Base-by-base conservation (phyloP, 2,797 vertebrate genomes). In the Sebastes kiyomatsui region DNA sequence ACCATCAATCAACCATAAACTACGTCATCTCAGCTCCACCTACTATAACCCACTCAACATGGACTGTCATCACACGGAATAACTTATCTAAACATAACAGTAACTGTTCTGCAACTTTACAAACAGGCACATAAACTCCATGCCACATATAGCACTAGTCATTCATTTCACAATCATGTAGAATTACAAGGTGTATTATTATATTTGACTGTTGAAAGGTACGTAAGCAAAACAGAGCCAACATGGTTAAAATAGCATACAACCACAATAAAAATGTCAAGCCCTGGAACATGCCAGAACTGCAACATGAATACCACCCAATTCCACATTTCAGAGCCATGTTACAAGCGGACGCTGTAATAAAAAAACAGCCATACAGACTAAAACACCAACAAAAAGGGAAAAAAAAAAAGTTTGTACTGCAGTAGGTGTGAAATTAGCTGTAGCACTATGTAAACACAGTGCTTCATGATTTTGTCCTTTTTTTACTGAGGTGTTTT, bases 371-470 rank as follows among this genome's bases (percentile, higher is more conserved):
- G 93, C 88, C 90, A 89, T 88, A 78, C 62, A 85, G 76, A 89
- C 59, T 75, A 74, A 77, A 76, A 86, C 76, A 79, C 78, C n/a
- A 27, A 86, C n/a, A n/a, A 75, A 75, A 75, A 54, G 60, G 79
- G 70, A 85, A 30, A 38, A 60, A 38, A 72, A 46, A 38, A 67
- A 72, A 46, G 69, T 91, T 87, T 90, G 80, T 88, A 87, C 84
- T 84, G 84, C 81, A 49, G 80, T 91, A 83, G 75, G 84, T 89
- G 87, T 89, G 87, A 90, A 84, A 88, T 87, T 92, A 88, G 82
- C 84, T 81, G 88, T 84, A 88, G 90, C 90, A 89, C 90, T 89
- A 83, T 69, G 78, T 84, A 74, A 88, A 87, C 74, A 74, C 68
- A 90, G 91, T 90, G 91, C 88, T 91, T 87, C 59, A 90, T 77